Conservation (phyloP, 2,797 vertebrate species). For the Siniperca obscura region DNA sequence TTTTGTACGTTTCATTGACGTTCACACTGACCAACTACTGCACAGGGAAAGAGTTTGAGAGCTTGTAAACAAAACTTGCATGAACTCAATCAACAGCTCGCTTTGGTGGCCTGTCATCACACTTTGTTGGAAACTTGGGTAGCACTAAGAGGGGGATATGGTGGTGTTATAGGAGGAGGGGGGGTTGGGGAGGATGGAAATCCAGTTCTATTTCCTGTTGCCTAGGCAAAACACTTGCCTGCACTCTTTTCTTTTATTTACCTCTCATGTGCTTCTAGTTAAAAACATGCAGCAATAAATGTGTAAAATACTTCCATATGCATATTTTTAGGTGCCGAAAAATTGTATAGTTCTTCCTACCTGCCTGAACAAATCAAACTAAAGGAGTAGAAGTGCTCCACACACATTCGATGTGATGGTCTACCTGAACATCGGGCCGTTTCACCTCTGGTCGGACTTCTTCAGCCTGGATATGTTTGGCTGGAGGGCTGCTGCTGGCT, state of each 20-base stretch:
- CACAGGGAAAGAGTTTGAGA: conserved; percentile 12
- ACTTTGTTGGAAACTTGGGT: conserved; percentile 17
- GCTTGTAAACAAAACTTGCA: conserved; percentile 20
- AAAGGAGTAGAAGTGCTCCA: background rate
- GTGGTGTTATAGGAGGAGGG: background rate
- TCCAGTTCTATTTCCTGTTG: background rate
- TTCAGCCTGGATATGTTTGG: conserved; percentile 70
- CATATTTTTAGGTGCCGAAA: conserved; percentile 38
- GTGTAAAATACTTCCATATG: conserved; percentile 6
- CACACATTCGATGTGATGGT: background rate
- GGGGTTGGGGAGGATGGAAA: background rate
- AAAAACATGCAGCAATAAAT: background rate
- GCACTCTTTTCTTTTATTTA: background rate
- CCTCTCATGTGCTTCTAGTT: background rate
- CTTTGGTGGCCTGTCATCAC: conserved; percentile 21
- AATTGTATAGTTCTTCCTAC: background rate
- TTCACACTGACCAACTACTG: background rate
- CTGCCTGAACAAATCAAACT: conserved; percentile 2
- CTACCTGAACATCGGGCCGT: conserved; percentile 76
- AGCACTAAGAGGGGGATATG: background rate
- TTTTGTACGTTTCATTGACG: background rate
- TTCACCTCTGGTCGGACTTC: conserved; percentile 75
- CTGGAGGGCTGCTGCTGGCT: conserved; percentile 73
- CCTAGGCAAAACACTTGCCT: conserved; percentile 1
- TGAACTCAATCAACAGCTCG: background rate